Conservation (phyloP, 2,113 vertebrate genomes). For the Pristiophorus japonicus region DNA sequence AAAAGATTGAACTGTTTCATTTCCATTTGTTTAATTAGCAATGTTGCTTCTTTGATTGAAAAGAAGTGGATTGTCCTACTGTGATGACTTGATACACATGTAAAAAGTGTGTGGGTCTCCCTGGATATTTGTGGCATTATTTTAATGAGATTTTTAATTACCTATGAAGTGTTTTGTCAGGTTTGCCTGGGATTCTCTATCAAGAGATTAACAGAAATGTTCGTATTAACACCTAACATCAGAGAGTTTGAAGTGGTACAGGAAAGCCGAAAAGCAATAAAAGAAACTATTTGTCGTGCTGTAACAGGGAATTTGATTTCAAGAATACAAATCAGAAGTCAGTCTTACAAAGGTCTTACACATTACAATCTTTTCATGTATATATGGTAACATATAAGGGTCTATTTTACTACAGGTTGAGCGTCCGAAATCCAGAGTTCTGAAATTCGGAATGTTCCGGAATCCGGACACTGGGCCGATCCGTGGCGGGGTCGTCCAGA, state of each 20-base stretch:
- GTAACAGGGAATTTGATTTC: not conserved
- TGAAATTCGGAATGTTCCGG: too few relatives aligned
- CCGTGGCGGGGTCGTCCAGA: too few relatives aligned
- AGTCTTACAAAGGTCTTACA: not conserved
- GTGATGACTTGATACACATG: not conserved
- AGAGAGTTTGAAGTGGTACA: not conserved
- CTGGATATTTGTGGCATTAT: not conserved
- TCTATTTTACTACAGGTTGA: too few relatives aligned
- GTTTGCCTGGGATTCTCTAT: conserved; percentile 10
- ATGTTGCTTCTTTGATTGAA: not conserved
- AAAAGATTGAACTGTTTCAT: not conserved
- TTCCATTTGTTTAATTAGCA: not conserved
- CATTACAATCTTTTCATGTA: not conserved
- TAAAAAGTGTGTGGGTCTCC: not conserved
- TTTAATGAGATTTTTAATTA: not conserved
- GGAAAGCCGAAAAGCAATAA: not conserved
- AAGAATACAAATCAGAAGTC: not conserved
- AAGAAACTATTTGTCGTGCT: not conserved
- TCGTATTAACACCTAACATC: not conserved
- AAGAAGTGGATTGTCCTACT: not conserved
- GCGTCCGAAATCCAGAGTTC: too few relatives aligned
- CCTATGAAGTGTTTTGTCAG: not conserved
- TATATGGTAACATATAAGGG: not conserved
- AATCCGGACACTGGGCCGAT: too few relatives aligned
- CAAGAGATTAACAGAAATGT: not conserved